Base-by-base conservation (phyloP, 2,113 vertebrate genomes). In the Cebidichthys violaceus region DNA sequence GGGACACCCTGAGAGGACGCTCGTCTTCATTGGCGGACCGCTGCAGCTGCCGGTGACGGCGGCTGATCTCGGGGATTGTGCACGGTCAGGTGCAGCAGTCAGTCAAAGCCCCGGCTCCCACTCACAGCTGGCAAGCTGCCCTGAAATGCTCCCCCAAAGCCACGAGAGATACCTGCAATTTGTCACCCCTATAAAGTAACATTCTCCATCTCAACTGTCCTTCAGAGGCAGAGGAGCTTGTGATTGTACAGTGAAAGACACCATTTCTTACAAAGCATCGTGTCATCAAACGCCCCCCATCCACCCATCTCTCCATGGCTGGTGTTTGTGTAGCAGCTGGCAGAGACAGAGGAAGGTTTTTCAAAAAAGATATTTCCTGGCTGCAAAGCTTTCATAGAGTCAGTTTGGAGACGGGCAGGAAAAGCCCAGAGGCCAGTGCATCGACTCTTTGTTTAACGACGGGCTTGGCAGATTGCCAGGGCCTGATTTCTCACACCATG, bases 321-420 rank as follows among this genome's bases (percentile, higher is more conserved):
- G 82, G 84, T 93, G 84, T 90, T 95, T 95, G 95, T 94, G 89
- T 91, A 92, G 88, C 90, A 94, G 92, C 93, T 97, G 96, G 95
- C 96, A 96, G 77, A 92, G 89, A 93, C 87, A 77, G 90, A 85
- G 92, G 92, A 94, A 93, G 93, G 90, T 93, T 96, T 95, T 93
- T 75, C 14, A 91, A 96, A 94, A 93, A 94, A 93, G 86, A 96
- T 96, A 94, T 95, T 88, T 96, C 94, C 94, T 93, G 93, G 94
- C 93, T 94, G 77, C 41, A 65, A 90, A 92, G 91, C 94, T 95
- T 95, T 96, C 90, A 93, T 94, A 92, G 90, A 88, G 90, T 93
- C 84, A 17, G 87, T 94, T 88, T 94, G 68, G 73, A 87, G 74
- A 88, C 29, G 62, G 68, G 87, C 89, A 88, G 92, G 93, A 94